Percentiles rank a stretch among this genome's conserved stretches.
phyloP scores from a whole-genome alignment of 2,888 invertebrate genomes.

The Phaedon cochleariae region DNA sequence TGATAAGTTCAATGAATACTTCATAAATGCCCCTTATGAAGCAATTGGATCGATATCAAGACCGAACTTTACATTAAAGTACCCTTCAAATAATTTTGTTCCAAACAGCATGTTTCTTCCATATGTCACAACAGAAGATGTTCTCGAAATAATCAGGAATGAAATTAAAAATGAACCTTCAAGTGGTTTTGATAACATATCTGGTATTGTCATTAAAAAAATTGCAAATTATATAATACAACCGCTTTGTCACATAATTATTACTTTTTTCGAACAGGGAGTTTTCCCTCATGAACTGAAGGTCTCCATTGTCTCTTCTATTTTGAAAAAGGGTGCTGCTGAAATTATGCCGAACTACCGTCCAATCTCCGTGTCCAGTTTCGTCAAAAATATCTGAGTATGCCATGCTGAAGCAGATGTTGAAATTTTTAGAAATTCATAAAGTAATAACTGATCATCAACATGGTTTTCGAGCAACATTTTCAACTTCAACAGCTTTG shows the following conservation, averaged over 20 bases:
- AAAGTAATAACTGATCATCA: slow-evolving; percentile 12
- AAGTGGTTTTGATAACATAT: neutral
- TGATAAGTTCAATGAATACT: neutral
- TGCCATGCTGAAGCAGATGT: slow-evolving; percentile 9
- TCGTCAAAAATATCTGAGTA: slow-evolving; percentile 12
- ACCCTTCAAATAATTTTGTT: slow-evolving; percentile 2
- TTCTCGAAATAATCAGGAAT: neutral
- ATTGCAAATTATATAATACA: neutral
- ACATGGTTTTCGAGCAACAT: neutral
- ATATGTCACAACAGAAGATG: neutral
- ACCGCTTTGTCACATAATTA: neutral
- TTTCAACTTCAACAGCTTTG: neutral
- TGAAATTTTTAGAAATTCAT: slow-evolving; percentile 13
- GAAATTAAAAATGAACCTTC: neutral
- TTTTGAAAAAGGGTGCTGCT: slow-evolving; percentile 12
- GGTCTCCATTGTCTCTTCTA: slow-evolving; percentile 3
- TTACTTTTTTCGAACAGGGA: neutral
- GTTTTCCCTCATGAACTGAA: neutral
- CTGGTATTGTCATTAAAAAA: neutral
- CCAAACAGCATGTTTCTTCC: neutral
- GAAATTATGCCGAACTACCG: slow-evolving; percentile 14
- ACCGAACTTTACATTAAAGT: neutral
- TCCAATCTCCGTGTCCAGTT: neutral
- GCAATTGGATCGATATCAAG: neutral
- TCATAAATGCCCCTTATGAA: neutral